Evolutionary conservation across 2,797 vertebrate species (phyloP).

Genomic region (Poeciliopsis gracilis): DNA sequence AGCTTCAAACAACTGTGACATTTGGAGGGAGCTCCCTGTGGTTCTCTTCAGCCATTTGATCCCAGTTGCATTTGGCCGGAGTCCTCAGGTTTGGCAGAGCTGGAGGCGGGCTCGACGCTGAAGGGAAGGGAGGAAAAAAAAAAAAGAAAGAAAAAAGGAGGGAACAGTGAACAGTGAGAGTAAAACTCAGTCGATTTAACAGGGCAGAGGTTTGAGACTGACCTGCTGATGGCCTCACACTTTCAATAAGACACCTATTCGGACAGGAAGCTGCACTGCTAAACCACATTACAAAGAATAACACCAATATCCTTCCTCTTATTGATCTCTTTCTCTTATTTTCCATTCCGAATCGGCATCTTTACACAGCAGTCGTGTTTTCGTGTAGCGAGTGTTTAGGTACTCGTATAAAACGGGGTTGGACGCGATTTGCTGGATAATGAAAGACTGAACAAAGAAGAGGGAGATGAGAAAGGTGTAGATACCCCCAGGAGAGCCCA

Average conservation of each 20-base stretch:
- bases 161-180: conserved; percentile 34
- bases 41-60: conserved; percentile 77
- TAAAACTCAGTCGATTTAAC: conserved; percentile 33
- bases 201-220: conserved; percentile 1
- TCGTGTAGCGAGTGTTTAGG: not conserved
- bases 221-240: conserved; percentile 13
- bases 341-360: conserved; percentile 6
- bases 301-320: conserved; percentile 22
- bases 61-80: conserved; percentile 74
- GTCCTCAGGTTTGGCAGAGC: conserved; percentile 70
- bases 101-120: conserved; percentile 58
- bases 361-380: conserved; percentile 5
- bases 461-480: conserved; percentile 72
- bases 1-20: conserved; percentile 82
- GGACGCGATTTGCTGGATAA: conserved; percentile 58
- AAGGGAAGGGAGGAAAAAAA: conserved; percentile 30
- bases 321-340: conserved; percentile 21
- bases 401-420: conserved; percentile 33
- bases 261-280: conserved; percentile 39
- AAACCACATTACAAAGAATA: conserved; percentile 54
- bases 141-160: conserved; percentile 26
- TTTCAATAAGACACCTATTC: conserved; percentile 1
- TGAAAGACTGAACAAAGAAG: conserved; percentile 73
- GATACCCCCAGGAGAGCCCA: conserved; percentile 75
- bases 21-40: conserved; percentile 77